A percentile compares a stretch with the other conserved stretches of the same genome.
These are phyloP conservation scores for Agrypnus murinus DNA, from an alignment of 2,888 invertebrate genomes.

Conservation along the genomic window DNA sequence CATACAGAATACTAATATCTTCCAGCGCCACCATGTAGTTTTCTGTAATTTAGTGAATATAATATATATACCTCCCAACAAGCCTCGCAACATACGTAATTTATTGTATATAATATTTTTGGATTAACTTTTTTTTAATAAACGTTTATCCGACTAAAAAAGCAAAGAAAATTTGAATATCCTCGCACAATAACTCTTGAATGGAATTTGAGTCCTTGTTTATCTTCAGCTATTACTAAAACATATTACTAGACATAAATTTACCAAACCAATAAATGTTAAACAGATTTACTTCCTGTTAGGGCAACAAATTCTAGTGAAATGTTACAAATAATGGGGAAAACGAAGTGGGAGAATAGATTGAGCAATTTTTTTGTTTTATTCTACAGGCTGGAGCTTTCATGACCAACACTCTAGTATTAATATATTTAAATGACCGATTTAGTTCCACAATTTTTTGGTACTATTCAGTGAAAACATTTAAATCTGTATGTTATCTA, in stretches of 20 bases:
- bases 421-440: no score
- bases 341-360: not conserved
- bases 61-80: not conserved
- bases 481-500: not conserved
- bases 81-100: not conserved
- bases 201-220: slow-evolving; percentile 37
- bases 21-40: slow-evolving; percentile 32
- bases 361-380: not conserved
- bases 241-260: slow-evolving; percentile 49
- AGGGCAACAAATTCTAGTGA: slow-evolving; percentile 43
- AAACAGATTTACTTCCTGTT: slow-evolving; percentile 49
- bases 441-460: no score
- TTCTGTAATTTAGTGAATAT: slow-evolving; percentile 37
- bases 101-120: slow-evolving; percentile 37
- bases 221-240: slow-evolving; percentile 39
- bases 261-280: slow-evolving; percentile 49
- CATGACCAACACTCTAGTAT: not conserved
- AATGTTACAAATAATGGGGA: slow-evolving; percentile 41
- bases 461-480: no score
- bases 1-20: slow-evolving; percentile 56
- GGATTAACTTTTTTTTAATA: slow-evolving; percentile 24
- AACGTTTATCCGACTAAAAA: not conserved
- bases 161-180: slow-evolving; percentile 18
- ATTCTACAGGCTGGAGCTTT: not conserved
- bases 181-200: slow-evolving; percentile 19